A percentile compares a stretch with the other conserved stretches of the same genome.
Evolutionary conservation across 1,140 invertebrate genomes (phyloP).

Genomic region (Protaetia brevitarsis): DNA sequence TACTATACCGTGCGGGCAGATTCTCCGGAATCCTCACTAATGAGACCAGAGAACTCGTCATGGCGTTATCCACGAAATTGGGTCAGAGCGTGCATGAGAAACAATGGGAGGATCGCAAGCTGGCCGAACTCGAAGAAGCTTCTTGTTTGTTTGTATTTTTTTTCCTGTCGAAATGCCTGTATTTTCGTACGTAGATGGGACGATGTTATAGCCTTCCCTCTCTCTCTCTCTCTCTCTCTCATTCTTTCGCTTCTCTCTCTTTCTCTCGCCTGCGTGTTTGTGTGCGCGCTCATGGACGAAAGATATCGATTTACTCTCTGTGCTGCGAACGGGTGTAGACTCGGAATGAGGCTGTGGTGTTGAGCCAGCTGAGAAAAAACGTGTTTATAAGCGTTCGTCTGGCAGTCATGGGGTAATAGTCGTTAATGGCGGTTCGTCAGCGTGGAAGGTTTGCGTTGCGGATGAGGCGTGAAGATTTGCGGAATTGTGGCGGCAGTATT

Average conservation of each 20-base stretch:
- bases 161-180: too few relatives aligned
- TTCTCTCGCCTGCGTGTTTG: too few relatives aligned
- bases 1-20: background rate
- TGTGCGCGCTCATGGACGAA: too few relatives aligned
- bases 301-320: constrained; percentile 1
- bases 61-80: background rate
- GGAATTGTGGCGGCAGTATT: too few relatives aligned
- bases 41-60: background rate
- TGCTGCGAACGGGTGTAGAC: background rate
- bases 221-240: too few relatives aligned
- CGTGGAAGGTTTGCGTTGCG: too few relatives aligned
- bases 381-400: background rate
- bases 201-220: too few relatives aligned
- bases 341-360: background rate
- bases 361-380: background rate
- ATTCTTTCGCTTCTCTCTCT: too few relatives aligned
- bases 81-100: constrained; percentile 4
- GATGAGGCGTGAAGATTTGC: too few relatives aligned
- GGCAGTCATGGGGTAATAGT: background rate
- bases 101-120: background rate
- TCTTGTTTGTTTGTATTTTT: background rate
- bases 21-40: background rate
- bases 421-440: background rate
- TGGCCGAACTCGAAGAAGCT: background rate
- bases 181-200: too few relatives aligned